Percentiles rank a stretch among this genome's conserved stretches.
Evolutionary conservation across 2,113 vertebrate species (phyloP).

Genomic region (Caracal caracal): DNA sequence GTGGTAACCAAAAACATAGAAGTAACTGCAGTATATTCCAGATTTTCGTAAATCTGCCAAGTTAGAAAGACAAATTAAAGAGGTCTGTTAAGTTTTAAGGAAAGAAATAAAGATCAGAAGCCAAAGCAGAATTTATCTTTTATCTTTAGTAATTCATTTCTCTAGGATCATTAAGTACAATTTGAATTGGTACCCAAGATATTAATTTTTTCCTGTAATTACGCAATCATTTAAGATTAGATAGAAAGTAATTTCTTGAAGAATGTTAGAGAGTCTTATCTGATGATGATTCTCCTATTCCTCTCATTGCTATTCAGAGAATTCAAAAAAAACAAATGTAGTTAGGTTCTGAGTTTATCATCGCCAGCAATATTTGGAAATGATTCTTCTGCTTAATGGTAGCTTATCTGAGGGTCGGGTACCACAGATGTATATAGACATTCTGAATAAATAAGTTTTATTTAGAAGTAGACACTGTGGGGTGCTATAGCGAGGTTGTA

Average conservation of each 20-base stretch:
- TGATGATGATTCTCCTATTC: neutral
- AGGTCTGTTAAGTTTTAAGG: slow-evolving; percentile 58
- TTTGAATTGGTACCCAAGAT: slow-evolving; percentile 50
- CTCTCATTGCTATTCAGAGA: neutral
- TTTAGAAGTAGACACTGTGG: neutral
- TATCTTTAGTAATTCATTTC: slow-evolving; percentile 53
- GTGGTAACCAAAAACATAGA: neutral
- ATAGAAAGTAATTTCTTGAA: slow-evolving; percentile 55
- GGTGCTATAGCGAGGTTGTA: neutral
- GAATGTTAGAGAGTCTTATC: slow-evolving; percentile 24
- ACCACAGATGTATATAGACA: neutral
- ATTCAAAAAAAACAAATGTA: slow-evolving; percentile 30
- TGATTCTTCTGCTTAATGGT: neutral
- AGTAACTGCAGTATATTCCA: neutral
- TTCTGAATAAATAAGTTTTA: neutral
- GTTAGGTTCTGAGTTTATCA: slow-evolving; percentile 1
- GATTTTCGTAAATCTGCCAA: slow-evolving; percentile 8
- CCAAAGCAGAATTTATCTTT: slow-evolving; percentile 49
- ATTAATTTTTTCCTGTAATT: slow-evolving; percentile 61
- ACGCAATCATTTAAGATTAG: neutral
- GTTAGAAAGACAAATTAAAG: slow-evolving; percentile 61
- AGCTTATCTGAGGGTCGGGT: neutral
- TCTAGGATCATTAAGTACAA: slow-evolving; percentile 18
- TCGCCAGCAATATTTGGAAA: neutral
- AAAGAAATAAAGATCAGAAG: slow-evolving; percentile 64